Evolutionary conservation across 2,113 vertebrate species (phyloP), one percentile per base, ranked within the genome.

Genomic region (Pterophyllum scalare): DNA sequence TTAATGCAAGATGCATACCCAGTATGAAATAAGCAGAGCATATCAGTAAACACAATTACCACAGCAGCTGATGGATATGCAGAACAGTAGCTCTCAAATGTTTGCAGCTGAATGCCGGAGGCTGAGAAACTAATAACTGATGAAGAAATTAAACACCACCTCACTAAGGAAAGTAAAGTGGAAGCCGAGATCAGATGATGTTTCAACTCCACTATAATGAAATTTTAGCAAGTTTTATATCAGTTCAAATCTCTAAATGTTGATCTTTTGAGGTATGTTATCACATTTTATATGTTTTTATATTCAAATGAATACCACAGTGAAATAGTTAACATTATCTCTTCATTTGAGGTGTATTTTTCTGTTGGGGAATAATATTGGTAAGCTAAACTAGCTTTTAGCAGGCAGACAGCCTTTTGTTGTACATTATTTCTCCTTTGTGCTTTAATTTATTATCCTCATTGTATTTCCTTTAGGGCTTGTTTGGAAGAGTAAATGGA

Each of bases 31-130:
- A 79, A 88, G 85, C 88, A 79, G 84, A 89, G 76, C 64, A 12
- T 88, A 87, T 94, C 87, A 88, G 91, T 92, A 89, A 91, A 91
- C 88, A 87, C 87, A 91, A 92, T 94, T 87, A 93, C 82, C 75
- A 26, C 77, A 70, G 79, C 81, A n/a, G 62, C 20, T 31, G 83
- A 85, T 81, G 54, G 80, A 87, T 82, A 80, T 81, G 82, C 82
- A 57, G 49, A 87, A 40, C 72, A 76, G 76, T 62, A 77, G n/a
- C 67, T 75, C 82, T 72, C 67, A 72, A 17, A 84, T 60, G 87
- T 83, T 88, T 85, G 64, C 26, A 58, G 76, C 72, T 64, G 65
- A 86, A 67, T 75, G 82, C 91, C 20, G 22, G 74, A 58, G 85
- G 89, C 76, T 22, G 31, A 56, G 61, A 80, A 92, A 83, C 80